These are phyloP conservation scores for Poecile atricapillus DNA, from an alignment of 2,113 vertebrate species.

Conservation along the genomic window DNA sequence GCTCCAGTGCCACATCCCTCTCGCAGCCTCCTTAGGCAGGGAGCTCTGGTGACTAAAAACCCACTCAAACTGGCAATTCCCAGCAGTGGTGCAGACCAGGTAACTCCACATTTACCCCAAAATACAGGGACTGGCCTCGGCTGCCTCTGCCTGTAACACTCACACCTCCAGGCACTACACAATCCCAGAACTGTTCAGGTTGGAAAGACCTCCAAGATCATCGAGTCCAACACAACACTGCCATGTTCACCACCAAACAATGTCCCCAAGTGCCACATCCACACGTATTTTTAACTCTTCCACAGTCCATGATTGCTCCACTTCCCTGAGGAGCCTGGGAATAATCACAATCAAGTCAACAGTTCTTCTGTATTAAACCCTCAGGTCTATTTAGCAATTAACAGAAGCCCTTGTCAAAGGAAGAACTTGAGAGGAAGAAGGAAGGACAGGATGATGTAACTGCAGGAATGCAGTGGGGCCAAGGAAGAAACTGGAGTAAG, in stretches of 20 bases:
- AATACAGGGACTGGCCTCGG: accelerated
- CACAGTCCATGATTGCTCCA: not conserved
- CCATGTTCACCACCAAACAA: not conserved
- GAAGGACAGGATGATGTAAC: not conserved
- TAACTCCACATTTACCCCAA: not conserved
- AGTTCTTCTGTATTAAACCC: not conserved
- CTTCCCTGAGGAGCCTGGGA: not conserved
- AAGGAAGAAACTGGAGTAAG: not conserved
- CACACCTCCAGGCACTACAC: not conserved
- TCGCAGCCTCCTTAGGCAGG: not conserved
- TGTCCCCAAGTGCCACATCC: not conserved
- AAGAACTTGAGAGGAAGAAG: not conserved
- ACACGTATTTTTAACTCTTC: not conserved
- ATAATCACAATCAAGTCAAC: not conserved
- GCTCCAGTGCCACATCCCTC: not conserved
- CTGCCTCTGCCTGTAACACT: not conserved
- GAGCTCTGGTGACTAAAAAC: not conserved
- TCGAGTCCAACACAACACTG: not conserved
- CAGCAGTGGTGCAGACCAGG: not conserved
- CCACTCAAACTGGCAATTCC: not conserved
- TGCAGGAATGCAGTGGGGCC: not conserved
- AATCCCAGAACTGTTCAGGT: not conserved
- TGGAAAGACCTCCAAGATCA: not conserved
- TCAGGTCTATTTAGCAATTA: not conserved
- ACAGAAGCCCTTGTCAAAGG: not conserved